phyloP scores from a whole-genome alignment of 2,797 vertebrate genomes.

The Manis crassicaudata region DNA sequence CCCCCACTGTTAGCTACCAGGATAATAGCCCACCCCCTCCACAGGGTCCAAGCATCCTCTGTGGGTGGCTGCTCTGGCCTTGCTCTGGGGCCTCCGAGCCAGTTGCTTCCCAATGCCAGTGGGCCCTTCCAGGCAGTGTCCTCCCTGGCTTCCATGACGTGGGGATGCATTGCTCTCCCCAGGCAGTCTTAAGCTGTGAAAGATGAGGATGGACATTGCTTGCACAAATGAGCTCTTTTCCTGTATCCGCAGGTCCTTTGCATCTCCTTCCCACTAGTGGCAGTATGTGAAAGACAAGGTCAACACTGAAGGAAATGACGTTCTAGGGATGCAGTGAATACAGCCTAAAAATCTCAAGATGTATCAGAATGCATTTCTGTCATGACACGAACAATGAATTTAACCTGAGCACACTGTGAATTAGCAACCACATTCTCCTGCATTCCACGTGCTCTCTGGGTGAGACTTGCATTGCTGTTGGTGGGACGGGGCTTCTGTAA shows the following conservation, averaged over 20 bases:
- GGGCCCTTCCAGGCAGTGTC: not conserved
- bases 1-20: not conserved
- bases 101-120: not conserved
- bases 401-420: not conserved
- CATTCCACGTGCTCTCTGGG: not conserved
- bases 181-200: not conserved
- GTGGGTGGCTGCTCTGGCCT: not conserved
- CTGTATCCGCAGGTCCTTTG: not conserved
- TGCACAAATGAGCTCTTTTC: not conserved
- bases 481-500: not conserved
- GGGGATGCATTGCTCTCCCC: not conserved
- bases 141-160: not conserved
- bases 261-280: not conserved
- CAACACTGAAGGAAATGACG: not conserved
- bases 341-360: not conserved
- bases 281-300: not conserved
- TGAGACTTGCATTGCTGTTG: not conserved
- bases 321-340: not conserved
- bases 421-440: too few species aligned
- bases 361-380: not conserved
- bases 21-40: not conserved
- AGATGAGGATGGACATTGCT: not conserved
- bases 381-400: not conserved
- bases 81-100: not conserved
- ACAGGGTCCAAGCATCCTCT: not conserved